phyloP scores from a whole-genome alignment of 2,113 vertebrate species.

The Melospiza melodia region DNA sequence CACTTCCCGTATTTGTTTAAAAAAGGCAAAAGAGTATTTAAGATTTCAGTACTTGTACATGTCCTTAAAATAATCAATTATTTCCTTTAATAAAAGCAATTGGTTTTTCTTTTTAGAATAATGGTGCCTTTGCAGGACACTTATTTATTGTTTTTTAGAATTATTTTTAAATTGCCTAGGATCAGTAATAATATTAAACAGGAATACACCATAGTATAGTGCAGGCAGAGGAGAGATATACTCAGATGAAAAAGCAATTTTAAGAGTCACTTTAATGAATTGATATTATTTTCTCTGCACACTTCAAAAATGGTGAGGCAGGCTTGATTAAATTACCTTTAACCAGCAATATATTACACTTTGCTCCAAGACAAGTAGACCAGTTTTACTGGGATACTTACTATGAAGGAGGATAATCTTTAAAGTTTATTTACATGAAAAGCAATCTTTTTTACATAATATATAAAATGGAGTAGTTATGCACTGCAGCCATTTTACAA shows the following conservation, averaged over 20 bases:
- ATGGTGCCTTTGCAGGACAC: not conserved
- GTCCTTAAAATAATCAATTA: not conserved
- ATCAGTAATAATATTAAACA: not conserved
- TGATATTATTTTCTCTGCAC: constrained; percentile 34
- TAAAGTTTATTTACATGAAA: constrained; percentile 54
- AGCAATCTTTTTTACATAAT: constrained; percentile 35
- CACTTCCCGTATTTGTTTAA: not conserved
- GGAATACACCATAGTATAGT: not conserved
- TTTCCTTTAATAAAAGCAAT: constrained; percentile 17
- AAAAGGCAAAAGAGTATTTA: not conserved
- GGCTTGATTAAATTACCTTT: constrained; percentile 50
- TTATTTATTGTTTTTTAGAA: not conserved
- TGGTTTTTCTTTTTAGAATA: not conserved
- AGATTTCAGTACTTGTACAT: not conserved
- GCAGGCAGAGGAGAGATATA: not conserved
- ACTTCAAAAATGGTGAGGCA: constrained; percentile 2
- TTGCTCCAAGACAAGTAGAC: constrained; percentile 56
- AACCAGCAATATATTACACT: constrained; percentile 65
- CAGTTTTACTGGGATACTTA: constrained; percentile 71
- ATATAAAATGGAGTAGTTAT: constrained; percentile 55
- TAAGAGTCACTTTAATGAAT: not conserved
- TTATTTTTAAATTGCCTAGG: not conserved
- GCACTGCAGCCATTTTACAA: constrained; percentile 43
- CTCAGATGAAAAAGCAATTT: not conserved
- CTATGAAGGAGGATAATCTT: constrained; percentile 28